These are phyloP conservation scores for Ceriagrion tenellum DNA, from an alignment of 2,888 invertebrate genomes.

Conservation along the genomic window DNA sequence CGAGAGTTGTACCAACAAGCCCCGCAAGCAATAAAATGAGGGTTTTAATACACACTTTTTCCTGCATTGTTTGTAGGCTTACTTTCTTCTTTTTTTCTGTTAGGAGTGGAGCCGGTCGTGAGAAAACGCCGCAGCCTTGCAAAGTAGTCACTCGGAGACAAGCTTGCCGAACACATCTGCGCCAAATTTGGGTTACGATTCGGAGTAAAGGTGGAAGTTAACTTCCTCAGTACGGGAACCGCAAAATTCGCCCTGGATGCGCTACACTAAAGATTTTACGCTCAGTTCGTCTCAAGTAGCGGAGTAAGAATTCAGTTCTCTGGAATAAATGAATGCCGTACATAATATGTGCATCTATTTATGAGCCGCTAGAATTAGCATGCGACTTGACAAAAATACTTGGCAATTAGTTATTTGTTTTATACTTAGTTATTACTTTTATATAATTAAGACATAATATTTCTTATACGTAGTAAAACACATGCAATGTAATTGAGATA, in stretches of 20 bases:
- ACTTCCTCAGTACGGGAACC: neutral
- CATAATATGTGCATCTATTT: too few relatives aligned
- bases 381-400: too few relatives aligned
- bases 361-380: too few relatives aligned
- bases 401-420: too few relatives aligned
- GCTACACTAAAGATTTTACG: too few relatives aligned
- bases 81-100: neutral
- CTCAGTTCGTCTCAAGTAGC: too few relatives aligned
- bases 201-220: neutral
- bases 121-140: neutral
- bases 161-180: neutral
- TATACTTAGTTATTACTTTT: too few relatives aligned
- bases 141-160: conserved; percentile 3
- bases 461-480: too few relatives aligned
- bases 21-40: neutral
- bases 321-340: too few relatives aligned
- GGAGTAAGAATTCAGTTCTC: too few relatives aligned
- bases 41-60: neutral
- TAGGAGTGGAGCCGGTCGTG: neutral
- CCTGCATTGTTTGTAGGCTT: neutral
- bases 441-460: too few relatives aligned
- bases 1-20: conserved; percentile 25
- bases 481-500: too few relatives aligned
- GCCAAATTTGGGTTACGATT: neutral
- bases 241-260: neutral